These are phyloP conservation scores for Cathartes aura DNA, from an alignment of 2,113 vertebrate species.

Conservation along the genomic window DNA sequence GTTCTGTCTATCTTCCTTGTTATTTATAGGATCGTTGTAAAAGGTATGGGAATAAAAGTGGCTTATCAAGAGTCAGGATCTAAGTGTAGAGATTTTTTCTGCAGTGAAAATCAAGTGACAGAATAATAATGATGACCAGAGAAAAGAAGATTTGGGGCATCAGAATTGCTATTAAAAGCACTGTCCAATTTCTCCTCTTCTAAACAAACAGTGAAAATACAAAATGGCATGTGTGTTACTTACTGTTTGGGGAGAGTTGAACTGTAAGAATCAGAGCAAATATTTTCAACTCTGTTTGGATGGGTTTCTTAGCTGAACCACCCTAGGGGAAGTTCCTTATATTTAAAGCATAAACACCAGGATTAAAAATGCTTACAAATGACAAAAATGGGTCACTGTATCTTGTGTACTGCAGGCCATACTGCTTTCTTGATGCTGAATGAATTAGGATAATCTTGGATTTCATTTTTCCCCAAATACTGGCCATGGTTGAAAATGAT, in stretches of 20 bases:
- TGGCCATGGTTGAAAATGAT: neutral
- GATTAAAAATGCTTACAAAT: slow-evolving; percentile 66
- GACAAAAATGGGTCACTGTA: slow-evolving; percentile 67
- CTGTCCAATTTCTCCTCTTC: neutral
- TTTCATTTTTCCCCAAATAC: slow-evolving; percentile 30
- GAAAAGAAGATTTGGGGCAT: neutral
- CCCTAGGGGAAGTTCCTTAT: slow-evolving; percentile 40
- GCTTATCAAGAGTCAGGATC: neutral
- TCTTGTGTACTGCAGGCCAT: slow-evolving; percentile 56
- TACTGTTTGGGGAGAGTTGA: slow-evolving; percentile 11
- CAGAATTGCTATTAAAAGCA: neutral
- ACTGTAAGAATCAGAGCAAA: slow-evolving; percentile 22
- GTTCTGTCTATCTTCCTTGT: neutral
- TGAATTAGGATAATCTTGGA: slow-evolving; percentile 57
- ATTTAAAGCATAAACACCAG: slow-evolving; percentile 60
- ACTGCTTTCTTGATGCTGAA: slow-evolving; percentile 15
- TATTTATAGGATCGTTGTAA: slow-evolving; percentile 7
- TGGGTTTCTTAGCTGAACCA: slow-evolving; percentile 13
- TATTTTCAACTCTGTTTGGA: slow-evolving; percentile 38
- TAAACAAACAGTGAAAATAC: slow-evolving; percentile 7
- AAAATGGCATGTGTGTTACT: slow-evolving; percentile 31
- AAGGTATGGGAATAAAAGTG: slow-evolving; percentile 13
- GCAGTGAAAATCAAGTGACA: slow-evolving; percentile 19
- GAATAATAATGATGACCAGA: neutral
- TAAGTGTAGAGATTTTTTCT: slow-evolving; percentile 10